These are phyloP conservation scores for Nephila pilipes DNA, from an alignment of 1,140 invertebrate species.

Conservation along the genomic window DNA sequence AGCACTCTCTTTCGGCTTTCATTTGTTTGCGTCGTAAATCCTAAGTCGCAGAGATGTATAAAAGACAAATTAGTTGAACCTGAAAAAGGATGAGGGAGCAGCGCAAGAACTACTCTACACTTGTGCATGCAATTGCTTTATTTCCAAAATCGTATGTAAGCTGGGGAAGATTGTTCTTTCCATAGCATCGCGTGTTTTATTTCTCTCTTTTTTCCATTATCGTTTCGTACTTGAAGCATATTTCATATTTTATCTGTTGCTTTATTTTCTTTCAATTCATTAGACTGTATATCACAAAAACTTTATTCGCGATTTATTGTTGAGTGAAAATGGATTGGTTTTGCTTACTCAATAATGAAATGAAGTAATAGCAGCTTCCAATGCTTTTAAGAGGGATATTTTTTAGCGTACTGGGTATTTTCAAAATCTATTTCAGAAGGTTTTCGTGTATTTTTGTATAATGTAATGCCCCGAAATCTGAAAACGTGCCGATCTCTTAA, in stretches of 20 bases:
- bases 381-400: no score
- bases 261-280: background rate
- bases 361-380: no score
- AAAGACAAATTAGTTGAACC: background rate
- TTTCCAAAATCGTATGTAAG: background rate
- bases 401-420: no score
- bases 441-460: no score
- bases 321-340: no score
- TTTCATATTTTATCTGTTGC: background rate
- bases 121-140: background rate
- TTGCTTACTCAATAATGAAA: no score
- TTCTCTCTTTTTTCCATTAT: background rate
- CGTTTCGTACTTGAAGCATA: background rate
- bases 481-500: no score
- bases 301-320: no score
- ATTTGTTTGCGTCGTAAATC: slow-evolving; percentile 5
- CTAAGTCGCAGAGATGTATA: background rate
- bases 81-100: background rate
- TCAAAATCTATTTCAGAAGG: no score
- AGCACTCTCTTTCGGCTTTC: background rate
- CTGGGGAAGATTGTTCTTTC: background rate
- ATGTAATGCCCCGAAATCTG: no score
- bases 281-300: background rate
- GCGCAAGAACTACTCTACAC: background rate
- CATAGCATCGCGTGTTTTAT: background rate